These are phyloP conservation scores for Plecturocebus donacophilus DNA, from an alignment of 2,113 vertebrate genomes.

Conservation along the genomic window DNA sequence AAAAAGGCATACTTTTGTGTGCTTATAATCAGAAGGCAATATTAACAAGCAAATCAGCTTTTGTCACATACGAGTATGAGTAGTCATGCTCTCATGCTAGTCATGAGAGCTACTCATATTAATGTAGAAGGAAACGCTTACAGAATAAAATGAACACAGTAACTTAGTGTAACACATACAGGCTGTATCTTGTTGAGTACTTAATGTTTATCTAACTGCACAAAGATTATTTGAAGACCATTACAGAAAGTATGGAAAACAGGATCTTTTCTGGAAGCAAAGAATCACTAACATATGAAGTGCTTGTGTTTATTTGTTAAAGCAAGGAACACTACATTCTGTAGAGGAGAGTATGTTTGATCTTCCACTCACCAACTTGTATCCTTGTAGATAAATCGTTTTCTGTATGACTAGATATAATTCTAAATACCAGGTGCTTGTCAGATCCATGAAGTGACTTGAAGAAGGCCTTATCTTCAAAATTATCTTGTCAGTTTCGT, in stretches of 20 bases:
- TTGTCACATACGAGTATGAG: too few relatives aligned
- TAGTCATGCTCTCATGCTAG: too few relatives aligned
- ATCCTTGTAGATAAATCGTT: conserved; percentile 56
- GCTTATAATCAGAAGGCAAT: not conserved
- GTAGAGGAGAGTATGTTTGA: conserved; percentile 41
- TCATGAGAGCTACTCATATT: not conserved
- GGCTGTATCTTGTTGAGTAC: not conserved
- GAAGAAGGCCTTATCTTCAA: conserved; percentile 84
- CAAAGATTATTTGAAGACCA: not conserved
- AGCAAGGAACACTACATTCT: not conserved
- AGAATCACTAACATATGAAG: not conserved
- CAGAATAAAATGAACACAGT: not conserved
- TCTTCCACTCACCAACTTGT: conserved; percentile 55
- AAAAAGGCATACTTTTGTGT: too few relatives aligned
- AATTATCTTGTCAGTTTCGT: conserved; percentile 90
- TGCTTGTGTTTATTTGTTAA: conserved; percentile 52
- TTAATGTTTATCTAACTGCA: not conserved
- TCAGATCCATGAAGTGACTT: conserved; percentile 81
- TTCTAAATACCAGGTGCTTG: conserved; percentile 77
- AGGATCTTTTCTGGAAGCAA: not conserved
- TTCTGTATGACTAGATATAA: conserved; percentile 75
- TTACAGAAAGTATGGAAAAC: not conserved
- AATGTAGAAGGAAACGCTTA: not conserved
- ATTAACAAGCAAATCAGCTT: not conserved
- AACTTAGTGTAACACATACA: not conserved